Evolutionary conservation across 1,140 invertebrate species (phyloP).

Genomic region (Drosophila yakuba): DNA sequence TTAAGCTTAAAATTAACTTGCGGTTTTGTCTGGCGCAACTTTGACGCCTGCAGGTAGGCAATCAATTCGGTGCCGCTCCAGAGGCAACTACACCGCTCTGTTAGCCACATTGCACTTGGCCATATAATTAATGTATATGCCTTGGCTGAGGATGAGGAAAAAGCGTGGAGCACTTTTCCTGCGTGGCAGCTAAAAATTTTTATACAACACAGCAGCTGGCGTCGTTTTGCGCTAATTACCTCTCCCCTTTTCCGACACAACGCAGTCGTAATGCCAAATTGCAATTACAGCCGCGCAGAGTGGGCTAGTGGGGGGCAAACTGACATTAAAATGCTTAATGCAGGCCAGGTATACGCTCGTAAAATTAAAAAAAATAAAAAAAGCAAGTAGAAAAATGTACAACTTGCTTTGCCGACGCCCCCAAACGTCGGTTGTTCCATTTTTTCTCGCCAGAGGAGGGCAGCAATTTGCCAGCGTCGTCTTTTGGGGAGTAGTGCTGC

Average conservation of each 20-base stretch:
- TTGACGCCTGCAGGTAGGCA: conserved; percentile 80
- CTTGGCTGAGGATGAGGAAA: conserved; percentile 23
- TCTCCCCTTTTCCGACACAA: conserved; percentile 1
- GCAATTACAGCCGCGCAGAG: conserved; percentile 67
- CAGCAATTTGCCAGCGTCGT: conserved; percentile 49
- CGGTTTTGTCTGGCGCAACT: conserved; percentile 75
- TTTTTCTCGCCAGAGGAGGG: conserved; percentile 13
- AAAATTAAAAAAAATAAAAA: conserved; percentile 47
- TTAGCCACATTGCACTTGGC: conserved; percentile 63
- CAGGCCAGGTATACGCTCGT: conserved; percentile 68
- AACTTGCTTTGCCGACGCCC: conserved; percentile 41
- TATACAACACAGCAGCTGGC: conserved; percentile 75
- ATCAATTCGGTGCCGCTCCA: conserved; percentile 59
- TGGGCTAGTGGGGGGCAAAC: conserved; percentile 23
- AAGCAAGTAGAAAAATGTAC: conserved; percentile 39
- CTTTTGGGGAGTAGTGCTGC: conserved; percentile 45
- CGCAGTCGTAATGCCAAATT: conserved; percentile 77
- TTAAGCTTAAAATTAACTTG: conserved; percentile 83
- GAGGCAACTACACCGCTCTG: neutral
- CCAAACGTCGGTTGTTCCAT: too few relatives aligned
- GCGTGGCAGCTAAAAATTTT: conserved; percentile 66
- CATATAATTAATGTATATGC: conserved; percentile 78
- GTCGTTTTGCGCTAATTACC: conserved; percentile 79
- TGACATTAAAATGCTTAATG: conserved; percentile 83
- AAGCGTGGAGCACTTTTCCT: conserved; percentile 50